These are phyloP conservation scores for Ceyx margarethae DNA, from an alignment of 2,113 vertebrate genomes.

Conservation along the genomic window DNA sequence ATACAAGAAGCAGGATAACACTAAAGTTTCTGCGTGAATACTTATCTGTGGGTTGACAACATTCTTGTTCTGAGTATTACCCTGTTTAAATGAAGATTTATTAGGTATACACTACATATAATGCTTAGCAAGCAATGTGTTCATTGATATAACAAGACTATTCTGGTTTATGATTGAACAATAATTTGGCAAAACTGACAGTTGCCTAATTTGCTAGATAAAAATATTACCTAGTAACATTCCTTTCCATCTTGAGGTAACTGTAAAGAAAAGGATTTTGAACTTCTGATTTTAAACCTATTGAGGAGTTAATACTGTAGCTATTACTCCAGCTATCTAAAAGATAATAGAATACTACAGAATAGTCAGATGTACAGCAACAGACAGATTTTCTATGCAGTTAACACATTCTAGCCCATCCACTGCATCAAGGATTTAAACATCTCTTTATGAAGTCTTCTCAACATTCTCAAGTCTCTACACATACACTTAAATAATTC, in stretches of 20 bases:
- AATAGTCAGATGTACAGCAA: background rate
- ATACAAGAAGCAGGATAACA: background rate
- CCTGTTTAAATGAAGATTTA: background rate
- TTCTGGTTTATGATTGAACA: background rate
- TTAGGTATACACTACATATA: background rate
- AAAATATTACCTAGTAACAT: background rate
- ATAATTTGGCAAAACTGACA: background rate
- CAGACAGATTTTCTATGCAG: background rate
- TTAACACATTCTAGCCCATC: background rate
- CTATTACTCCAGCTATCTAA: background rate
- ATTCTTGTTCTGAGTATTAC: background rate
- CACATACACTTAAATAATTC: background rate
- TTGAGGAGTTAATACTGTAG: background rate
- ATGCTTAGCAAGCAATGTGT: background rate
- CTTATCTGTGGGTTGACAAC: background rate
- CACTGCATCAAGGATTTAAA: background rate
- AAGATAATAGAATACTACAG: background rate
- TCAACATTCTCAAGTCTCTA: background rate
- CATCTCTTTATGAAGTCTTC: background rate
- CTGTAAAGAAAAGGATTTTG: background rate
- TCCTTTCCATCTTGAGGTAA: background rate
- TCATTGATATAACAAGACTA: background rate
- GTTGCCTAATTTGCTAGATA: background rate
- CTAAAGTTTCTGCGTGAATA: background rate
- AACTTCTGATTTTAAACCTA: background rate